Percentiles rank a stretch among this genome's conserved stretches.
These are phyloP conservation scores for Lithophane semibrunnea DNA, from an alignment of 2,888 invertebrate species.

Conservation along the genomic window DNA sequence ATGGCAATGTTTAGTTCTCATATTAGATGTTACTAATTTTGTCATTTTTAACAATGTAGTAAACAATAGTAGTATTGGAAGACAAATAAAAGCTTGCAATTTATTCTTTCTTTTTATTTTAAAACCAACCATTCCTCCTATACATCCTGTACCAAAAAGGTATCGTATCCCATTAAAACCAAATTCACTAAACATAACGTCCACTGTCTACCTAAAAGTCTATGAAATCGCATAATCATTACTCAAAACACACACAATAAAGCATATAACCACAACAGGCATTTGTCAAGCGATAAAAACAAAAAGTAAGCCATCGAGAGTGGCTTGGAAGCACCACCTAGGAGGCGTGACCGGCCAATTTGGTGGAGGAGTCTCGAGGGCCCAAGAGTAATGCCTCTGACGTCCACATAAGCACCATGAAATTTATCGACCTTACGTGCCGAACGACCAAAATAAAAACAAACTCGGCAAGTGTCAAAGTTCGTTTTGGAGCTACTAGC, in stretches of 20 bases:
- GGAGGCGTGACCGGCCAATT: constrained; percentile 82
- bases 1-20: constrained; percentile 1
- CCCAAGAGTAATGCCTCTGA: constrained; percentile 80
- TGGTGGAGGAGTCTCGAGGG: constrained; percentile 76
- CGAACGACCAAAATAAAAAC: constrained; percentile 82
- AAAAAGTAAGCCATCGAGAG: constrained; percentile 69
- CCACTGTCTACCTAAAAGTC: constrained; percentile 6
- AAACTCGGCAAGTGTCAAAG: constrained; percentile 82
- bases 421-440: constrained; percentile 87
- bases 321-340: constrained; percentile 67
- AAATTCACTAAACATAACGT: constrained; percentile 10
- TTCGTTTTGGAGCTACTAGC: constrained; percentile 64
- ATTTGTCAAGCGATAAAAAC: constrained; percentile 70
- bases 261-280: constrained; percentile 62
- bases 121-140: too few relatives aligned
- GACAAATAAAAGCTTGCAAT: background rate
- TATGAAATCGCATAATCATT: constrained; percentile 50
- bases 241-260: constrained; percentile 62
- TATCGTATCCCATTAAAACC: background rate
- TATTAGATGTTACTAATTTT: background rate
- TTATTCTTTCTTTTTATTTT: background rate
- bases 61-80: background rate
- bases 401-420: constrained; percentile 83
- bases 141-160: background rate
- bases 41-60: background rate